Evolutionary conservation across 2,888 invertebrate genomes (phyloP).

Genomic region (Candidula unifasciata): DNA sequence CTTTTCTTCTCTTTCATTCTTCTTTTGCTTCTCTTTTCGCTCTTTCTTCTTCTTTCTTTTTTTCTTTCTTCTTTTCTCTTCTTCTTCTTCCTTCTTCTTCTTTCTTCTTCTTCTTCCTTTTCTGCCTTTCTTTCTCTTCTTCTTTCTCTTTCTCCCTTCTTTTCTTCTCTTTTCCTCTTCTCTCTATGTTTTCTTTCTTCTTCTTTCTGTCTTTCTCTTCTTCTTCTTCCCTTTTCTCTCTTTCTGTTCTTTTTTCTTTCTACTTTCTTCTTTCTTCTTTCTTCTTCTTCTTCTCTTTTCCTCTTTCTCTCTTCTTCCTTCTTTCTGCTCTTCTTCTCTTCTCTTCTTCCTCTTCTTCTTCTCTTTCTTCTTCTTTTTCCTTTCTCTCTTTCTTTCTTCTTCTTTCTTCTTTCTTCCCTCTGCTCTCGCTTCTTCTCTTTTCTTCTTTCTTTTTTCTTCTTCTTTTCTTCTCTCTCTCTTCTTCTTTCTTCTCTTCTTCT

Average conservation of each 20-base stretch:
- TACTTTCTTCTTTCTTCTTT: constrained; percentile 9
- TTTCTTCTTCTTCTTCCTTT: no score
- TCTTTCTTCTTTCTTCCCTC: background rate
- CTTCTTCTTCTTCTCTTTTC: background rate
- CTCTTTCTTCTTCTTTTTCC: background rate
- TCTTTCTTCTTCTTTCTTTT: background rate
- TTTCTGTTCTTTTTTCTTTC: no score
- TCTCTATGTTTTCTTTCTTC: no score
- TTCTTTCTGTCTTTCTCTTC: no score
- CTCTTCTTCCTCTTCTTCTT: background rate
- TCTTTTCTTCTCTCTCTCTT: no score
- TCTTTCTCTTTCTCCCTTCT: no score
- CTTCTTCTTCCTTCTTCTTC: no score
- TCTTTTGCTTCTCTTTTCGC: no score
- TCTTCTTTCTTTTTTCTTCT: background rate
- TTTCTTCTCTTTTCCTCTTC: no score
- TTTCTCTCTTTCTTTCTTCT: background rate
- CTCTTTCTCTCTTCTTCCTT: background rate
- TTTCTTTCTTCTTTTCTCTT: background rate
- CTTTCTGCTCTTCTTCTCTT: background rate
- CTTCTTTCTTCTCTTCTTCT: background rate
- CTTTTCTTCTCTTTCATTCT: no score
- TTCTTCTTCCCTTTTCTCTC: no score
- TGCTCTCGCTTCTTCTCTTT: background rate
- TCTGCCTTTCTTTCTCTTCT: no score